Evolutionary conservation across 2,113 vertebrate genomes (phyloP).

Genomic region (Polypterus senegalus): DNA sequence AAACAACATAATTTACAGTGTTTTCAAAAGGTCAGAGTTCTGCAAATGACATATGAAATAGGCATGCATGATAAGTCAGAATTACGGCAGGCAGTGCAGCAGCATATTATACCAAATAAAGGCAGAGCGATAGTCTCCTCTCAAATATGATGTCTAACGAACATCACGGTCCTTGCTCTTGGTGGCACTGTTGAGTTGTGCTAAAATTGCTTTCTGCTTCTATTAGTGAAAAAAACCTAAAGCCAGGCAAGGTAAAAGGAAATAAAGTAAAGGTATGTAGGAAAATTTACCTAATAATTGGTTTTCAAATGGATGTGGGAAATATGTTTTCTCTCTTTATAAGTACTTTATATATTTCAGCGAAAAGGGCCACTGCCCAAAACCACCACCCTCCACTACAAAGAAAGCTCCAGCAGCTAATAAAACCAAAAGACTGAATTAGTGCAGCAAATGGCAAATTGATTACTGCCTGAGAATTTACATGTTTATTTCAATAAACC

Average conservation of each 20-base stretch:
- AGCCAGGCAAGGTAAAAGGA: too few relatives aligned
- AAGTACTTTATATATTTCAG: neutral
- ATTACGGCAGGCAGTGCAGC: neutral
- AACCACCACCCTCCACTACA: neutral
- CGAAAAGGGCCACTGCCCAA: neutral
- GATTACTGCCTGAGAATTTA: neutral
- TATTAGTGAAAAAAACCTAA: neutral
- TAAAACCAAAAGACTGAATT: too few relatives aligned
- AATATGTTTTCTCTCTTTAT: neutral
- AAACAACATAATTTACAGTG: neutral
- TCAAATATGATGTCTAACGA: too few relatives aligned
- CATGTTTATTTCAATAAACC: neutral
- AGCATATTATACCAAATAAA: neutral
- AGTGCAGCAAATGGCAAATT: neutral
- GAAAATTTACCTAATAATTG: neutral
- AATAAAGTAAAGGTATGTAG: neutral
- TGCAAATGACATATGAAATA: neutral
- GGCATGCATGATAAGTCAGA: neutral
- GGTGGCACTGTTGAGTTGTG: slow-evolving; percentile 18
- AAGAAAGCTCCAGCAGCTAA: too few relatives aligned
- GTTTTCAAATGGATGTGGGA: neutral
- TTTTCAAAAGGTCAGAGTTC: neutral
- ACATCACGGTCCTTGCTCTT: slow-evolving; percentile 5
- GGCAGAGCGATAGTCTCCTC: too few relatives aligned
- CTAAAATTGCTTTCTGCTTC: neutral